Base-by-base conservation (phyloP, 2,888 invertebrate species). In the Lamellibrachia columna region DNA sequence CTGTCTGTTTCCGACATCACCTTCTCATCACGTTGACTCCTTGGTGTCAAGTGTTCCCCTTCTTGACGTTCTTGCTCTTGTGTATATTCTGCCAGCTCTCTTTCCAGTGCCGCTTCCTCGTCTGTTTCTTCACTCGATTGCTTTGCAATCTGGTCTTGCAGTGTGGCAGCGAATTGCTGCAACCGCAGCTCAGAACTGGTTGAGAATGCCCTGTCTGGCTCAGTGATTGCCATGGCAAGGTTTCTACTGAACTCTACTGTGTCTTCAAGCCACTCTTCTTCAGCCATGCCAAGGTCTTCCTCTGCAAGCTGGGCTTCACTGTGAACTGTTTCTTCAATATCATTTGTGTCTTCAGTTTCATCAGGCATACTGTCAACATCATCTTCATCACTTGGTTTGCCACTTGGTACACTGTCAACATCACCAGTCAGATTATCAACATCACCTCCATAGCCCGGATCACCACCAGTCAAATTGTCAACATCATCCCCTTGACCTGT, bases 141-240 rank as follows among this genome's bases (percentile, higher is more conserved):
- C 75, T 75, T 75, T 11, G 75, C 75, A n/a, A 75, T 75, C 75
- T 75, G 75, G 75, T 75, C 75, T 22, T 75, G 75, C 75, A 75
- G 75, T 22, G 75, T 75, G 22, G 75, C 75, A 6, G 75, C 75
- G n/a, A 75, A 75, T n/a, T 75, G 75, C 75, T 75, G 75, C 3
- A 75, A n/a, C n/a, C 75, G 75, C 22, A 75, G 75, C 75, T 75
- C 15, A 4, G 75, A 75, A 22, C 22, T 75, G 22, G 75, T 6
- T 22, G 75, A 22, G 75, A 75, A 75, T 22, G 75, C 22, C 75
- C 75, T 75, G 75, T 4, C 75, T 4, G 75, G 75, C 6, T 75
- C 75, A 55, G 55, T 55, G 55, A 55, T 55, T 22, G 75, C 75
- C 75, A 75, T 3, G 55, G 55, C 7, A 9, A 55, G 75, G 15